These are phyloP conservation scores for Rosalia funebris DNA, from an alignment of 2,888 invertebrate genomes.

Conservation along the genomic window DNA sequence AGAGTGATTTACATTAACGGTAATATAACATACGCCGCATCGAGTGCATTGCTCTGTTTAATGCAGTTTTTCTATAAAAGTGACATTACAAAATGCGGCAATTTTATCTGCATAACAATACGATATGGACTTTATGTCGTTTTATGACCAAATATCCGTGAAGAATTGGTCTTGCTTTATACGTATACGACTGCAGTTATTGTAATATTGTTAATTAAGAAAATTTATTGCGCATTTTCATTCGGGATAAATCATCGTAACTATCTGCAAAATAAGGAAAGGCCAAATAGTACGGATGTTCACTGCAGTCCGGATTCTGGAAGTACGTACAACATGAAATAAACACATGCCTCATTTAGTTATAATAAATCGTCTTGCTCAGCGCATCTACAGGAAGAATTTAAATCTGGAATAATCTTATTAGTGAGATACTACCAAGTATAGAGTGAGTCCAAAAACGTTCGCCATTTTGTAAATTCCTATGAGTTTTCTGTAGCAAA, in stretches of 20 bases:
- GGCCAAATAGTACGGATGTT: slow-evolving; percentile 39
- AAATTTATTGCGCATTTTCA: slow-evolving; percentile 46
- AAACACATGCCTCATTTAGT: too few species aligned
- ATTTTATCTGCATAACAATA: slow-evolving; percentile 41
- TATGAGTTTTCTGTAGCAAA: too few species aligned
- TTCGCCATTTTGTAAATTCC: too few species aligned
- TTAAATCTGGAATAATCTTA: too few species aligned
- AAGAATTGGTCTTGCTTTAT: slow-evolving; percentile 44
- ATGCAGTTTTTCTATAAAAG: slow-evolving; percentile 38
- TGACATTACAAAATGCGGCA: slow-evolving; percentile 40
- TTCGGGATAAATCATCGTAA: slow-evolving; percentile 42
- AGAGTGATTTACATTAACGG: slow-evolving; percentile 50
- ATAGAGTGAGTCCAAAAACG: too few species aligned
- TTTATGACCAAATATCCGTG: slow-evolving; percentile 45
- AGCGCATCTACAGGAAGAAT: too few species aligned
- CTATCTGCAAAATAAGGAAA: slow-evolving; percentile 37
- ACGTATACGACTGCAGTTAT: slow-evolving; percentile 44
- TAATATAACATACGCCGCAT: slow-evolving; percentile 23
- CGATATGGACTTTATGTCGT: slow-evolving; percentile 37
- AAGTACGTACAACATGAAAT: too few species aligned
- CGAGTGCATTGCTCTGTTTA: slow-evolving; percentile 47
- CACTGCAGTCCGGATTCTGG: too few species aligned
- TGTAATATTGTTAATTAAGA: slow-evolving; percentile 48
- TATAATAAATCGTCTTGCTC: too few species aligned
- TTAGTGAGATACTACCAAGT: too few species aligned